These are phyloP conservation scores for Brotogeris chrysoptera DNA, from an alignment of 2,797 vertebrate genomes.

Conservation along the genomic window DNA sequence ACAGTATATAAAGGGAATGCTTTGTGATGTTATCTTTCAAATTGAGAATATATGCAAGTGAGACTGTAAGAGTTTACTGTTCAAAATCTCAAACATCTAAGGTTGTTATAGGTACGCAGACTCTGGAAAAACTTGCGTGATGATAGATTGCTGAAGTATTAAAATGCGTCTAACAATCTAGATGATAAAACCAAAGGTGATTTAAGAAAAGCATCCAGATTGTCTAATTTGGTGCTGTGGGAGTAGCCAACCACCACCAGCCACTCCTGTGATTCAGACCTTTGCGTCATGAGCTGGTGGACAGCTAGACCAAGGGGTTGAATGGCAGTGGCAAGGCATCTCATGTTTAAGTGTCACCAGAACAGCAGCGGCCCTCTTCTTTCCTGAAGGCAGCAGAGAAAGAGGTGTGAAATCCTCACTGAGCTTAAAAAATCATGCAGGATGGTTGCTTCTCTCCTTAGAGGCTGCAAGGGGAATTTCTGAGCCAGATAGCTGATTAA, in stretches of 20 bases:
- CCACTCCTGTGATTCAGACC: neutral
- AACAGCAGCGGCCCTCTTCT: neutral
- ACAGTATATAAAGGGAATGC: neutral
- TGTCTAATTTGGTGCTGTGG: neutral
- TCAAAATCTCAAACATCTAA: neutral
- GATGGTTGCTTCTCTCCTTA: neutral
- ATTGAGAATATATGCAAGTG: neutral
- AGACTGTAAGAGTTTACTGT: neutral
- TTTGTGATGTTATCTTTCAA: neutral
- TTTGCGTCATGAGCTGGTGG: neutral
- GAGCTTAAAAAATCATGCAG: neutral
- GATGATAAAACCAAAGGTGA: neutral
- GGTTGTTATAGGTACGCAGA: neutral
- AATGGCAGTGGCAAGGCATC: neutral
- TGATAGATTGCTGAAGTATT: neutral
- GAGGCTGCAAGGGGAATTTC: neutral
- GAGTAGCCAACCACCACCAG: rapidly evolving
- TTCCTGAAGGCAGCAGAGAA: neutral
- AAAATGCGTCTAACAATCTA: neutral
- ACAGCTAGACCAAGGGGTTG: neutral
- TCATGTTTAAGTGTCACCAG: neutral
- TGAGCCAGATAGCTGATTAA: neutral
- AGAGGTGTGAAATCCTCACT: neutral
- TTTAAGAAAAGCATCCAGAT: neutral
- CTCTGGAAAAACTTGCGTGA: neutral